phyloP scores from a whole-genome alignment of 2,797 vertebrate species.

The Bryconaethiops microstoma region DNA sequence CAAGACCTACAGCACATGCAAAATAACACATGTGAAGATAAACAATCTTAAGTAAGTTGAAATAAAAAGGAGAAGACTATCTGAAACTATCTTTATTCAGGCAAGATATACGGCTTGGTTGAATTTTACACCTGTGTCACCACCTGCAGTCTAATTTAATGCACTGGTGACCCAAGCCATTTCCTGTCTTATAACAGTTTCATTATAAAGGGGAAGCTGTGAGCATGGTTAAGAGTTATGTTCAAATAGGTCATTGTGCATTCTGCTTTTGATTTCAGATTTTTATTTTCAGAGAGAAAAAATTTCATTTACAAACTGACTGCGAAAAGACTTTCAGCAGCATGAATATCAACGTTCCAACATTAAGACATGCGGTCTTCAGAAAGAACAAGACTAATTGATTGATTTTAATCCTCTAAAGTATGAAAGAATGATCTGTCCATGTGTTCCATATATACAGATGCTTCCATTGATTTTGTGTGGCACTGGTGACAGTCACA shows the following conservation, averaged over 20 bases:
- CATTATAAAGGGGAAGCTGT: background rate
- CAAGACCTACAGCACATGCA: constrained; percentile 78
- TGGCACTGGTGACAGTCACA: constrained; percentile 32
- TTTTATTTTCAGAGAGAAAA: background rate
- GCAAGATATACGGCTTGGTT: background rate
- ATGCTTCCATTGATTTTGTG: constrained; percentile 26
- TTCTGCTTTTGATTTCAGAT: background rate
- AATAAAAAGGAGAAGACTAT: background rate
- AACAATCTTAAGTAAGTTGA: background rate
- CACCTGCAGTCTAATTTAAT: background rate
- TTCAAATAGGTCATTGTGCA: background rate
- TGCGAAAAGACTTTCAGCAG: background rate
- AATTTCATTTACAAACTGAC: background rate
- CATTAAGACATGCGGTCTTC: background rate
- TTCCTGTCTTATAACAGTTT: background rate
- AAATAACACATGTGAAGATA: background rate
- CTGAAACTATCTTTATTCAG: background rate
- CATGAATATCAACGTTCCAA: background rate
- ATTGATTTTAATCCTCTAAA: constrained; percentile 6
- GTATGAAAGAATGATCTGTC: constrained; percentile 10
- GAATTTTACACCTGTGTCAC: background rate
- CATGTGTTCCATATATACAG: constrained; percentile 3
- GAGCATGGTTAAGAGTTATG: background rate
- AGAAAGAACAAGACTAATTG: background rate
- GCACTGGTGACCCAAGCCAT: background rate